Conservation (phyloP, 2,113 vertebrate genomes). For the Ictalurus punctatus region DNA sequence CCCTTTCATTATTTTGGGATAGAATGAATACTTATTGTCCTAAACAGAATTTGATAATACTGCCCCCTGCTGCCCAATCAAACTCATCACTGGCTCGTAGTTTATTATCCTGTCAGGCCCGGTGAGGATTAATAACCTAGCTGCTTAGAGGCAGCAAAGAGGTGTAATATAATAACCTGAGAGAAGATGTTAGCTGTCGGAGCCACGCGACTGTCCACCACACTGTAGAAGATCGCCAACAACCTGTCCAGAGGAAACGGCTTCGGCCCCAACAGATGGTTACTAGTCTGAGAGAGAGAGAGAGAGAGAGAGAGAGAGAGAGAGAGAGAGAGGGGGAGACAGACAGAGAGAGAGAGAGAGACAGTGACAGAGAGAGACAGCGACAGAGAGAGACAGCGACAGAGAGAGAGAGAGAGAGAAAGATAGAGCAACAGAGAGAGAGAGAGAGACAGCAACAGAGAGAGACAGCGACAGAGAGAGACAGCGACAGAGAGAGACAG, state of each 20-base stretch:
- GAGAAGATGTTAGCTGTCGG: slow-evolving; percentile 94
- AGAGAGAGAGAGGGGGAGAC: neutral
- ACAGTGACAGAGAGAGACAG: neutral
- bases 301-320: neutral
- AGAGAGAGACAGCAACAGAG: neutral
- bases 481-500: neutral
- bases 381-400: neutral
- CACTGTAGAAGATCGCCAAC: slow-evolving; percentile 93
- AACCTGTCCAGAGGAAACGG: slow-evolving; percentile 92
- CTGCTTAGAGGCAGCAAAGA: slow-evolving; percentile 41
- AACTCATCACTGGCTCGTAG: neutral
- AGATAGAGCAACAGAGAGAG: neutral
- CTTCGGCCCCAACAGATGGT: slow-evolving; percentile 96
- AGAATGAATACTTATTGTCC: neutral
- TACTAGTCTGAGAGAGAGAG: slow-evolving; percentile 83
- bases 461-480: neutral
- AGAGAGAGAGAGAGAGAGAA: neutral
- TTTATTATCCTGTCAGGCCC: neutral
- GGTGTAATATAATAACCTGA: slow-evolving; percentile 76
- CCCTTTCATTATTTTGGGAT: neutral
- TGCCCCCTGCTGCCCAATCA: neutral
- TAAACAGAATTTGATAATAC: neutral
- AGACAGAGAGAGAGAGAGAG: neutral
- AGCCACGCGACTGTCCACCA: slow-evolving; percentile 91
- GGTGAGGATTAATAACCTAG: neutral